These are phyloP conservation scores for Phyllotreta cruciferae DNA, from an alignment of 2,888 invertebrate genomes.

Conservation along the genomic window DNA sequence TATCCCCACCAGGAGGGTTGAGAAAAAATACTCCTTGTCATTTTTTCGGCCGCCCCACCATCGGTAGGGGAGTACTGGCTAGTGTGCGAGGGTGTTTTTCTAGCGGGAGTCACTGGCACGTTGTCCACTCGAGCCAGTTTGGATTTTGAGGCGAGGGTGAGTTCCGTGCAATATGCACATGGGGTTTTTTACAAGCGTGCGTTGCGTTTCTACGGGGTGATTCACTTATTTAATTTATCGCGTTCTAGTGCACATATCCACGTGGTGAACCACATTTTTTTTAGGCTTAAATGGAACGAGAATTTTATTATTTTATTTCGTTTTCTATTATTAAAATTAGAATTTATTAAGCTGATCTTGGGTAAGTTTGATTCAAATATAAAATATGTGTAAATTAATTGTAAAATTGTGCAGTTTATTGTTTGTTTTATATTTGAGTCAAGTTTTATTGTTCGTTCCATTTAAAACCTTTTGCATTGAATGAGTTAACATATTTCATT, in stretches of 20 bases:
- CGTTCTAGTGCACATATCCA: conserved; percentile 12
- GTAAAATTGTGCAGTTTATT: no score
- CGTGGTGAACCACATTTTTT: conserved; percentile 10
- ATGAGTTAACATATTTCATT: no score
- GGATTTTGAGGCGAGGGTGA: conserved; percentile 34
- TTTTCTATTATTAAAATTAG: no score
- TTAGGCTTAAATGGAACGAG: no score
- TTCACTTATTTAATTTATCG: conserved; percentile 10
- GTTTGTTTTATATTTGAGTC: no score
- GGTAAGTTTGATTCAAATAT: no score
- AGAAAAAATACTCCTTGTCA: conserved; percentile 57
- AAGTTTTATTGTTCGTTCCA: no score
- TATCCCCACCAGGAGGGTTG: conserved; percentile 54
- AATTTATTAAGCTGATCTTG: no score
- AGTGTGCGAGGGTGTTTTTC: conserved; percentile 42
- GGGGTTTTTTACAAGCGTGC: conserved; percentile 34
- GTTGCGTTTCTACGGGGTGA: conserved; percentile 34
- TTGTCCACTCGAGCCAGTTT: conserved; percentile 36
- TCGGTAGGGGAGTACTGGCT: conserved; percentile 42
- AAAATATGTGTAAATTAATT: no score
- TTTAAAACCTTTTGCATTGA: no score
- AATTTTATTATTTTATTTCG: no score
- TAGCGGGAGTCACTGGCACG: conserved; percentile 32
- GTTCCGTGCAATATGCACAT: conserved; percentile 34
- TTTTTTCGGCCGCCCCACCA: conserved; percentile 56